These are phyloP conservation scores for Lepus timidus DNA, from an alignment of 2,113 vertebrate species.

Conservation along the genomic window DNA sequence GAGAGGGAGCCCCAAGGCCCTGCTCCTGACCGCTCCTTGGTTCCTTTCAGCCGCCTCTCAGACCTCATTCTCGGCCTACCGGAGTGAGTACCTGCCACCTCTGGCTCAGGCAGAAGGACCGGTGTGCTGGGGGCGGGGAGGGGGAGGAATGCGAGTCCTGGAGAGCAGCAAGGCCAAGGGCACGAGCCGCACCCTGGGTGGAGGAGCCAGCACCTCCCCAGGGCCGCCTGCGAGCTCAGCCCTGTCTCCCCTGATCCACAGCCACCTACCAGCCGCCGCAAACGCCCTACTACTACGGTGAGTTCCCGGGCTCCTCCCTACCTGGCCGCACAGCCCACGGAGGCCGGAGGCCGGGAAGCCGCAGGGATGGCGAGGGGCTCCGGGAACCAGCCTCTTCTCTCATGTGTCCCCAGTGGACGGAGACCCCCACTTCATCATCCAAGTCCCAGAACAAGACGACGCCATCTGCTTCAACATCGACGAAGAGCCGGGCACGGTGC, in stretches of 20 bases:
- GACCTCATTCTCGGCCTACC: neutral
- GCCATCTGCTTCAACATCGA: constrained; percentile 97
- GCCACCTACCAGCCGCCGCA: constrained; percentile 7
- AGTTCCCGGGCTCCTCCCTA: constrained; percentile 38
- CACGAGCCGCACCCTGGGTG: neutral
- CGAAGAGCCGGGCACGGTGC: constrained; percentile 92
- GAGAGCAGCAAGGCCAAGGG: neutral
- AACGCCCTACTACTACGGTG: constrained; percentile 71
- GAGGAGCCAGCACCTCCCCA: neutral
- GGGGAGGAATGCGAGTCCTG: no score
- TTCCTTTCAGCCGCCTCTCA: neutral
- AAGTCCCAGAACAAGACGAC: constrained; percentile 90
- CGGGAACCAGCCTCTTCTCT: neutral
- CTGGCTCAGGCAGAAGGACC: no score
- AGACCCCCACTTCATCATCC: constrained; percentile 97
- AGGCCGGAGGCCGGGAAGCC: neutral
- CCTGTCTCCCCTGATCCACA: neutral
- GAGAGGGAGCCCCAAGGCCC: neutral
- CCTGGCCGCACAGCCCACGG: neutral
- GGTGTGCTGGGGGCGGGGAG: no score
- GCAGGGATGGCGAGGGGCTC: neutral
- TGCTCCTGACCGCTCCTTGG: neutral
- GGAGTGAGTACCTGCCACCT: constrained; percentile 51
- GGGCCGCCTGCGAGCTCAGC: neutral
- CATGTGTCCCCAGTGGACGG: constrained; percentile 92